phyloP scores from a whole-genome alignment of 2,888 invertebrate genomes.

The Pseudanteris insignis region DNA sequence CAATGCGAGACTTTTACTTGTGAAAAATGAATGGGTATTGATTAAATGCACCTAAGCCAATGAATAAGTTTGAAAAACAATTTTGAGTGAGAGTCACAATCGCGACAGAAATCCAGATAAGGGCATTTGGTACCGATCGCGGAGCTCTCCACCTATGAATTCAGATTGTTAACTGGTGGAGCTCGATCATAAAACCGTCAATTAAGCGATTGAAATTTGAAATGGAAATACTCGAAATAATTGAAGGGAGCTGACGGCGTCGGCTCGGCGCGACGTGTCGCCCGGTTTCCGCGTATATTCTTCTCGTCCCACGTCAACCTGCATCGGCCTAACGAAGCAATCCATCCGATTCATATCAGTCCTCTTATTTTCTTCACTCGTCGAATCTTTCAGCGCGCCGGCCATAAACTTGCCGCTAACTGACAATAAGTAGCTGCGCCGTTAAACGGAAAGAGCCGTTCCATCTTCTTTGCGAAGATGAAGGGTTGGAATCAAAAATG shows the following conservation, averaged over 20 bases:
- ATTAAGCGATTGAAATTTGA: constrained; percentile 36
- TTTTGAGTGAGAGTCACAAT: not conserved
- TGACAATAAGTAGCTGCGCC: constrained; percentile 40
- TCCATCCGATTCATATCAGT: constrained; percentile 44
- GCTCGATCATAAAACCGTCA: constrained; percentile 27
- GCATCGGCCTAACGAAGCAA: constrained; percentile 41
- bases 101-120: constrained; percentile 5
- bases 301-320: constrained; percentile 27
- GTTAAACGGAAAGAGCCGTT: constrained; percentile 14
- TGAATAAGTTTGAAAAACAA: not conserved
- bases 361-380: constrained; percentile 42
- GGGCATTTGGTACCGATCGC: constrained; percentile 51
- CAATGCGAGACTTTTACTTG: too few relatives aligned
- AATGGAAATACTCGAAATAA: constrained; percentile 27
- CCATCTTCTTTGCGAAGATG: constrained; percentile 21
- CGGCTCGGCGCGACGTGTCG: constrained; percentile 45
- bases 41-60: not conserved
- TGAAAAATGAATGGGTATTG: too few relatives aligned
- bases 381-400: constrained; percentile 31
- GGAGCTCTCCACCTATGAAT: constrained; percentile 56
- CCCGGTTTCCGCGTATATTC: constrained; percentile 29
- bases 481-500: constrained; percentile 34
- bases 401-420: constrained; percentile 41
- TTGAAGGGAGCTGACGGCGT: constrained; percentile 9
- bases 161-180: constrained; percentile 29